Conservation (phyloP, 2,113 vertebrate species). For the Sceloporus tristichus region DNA sequence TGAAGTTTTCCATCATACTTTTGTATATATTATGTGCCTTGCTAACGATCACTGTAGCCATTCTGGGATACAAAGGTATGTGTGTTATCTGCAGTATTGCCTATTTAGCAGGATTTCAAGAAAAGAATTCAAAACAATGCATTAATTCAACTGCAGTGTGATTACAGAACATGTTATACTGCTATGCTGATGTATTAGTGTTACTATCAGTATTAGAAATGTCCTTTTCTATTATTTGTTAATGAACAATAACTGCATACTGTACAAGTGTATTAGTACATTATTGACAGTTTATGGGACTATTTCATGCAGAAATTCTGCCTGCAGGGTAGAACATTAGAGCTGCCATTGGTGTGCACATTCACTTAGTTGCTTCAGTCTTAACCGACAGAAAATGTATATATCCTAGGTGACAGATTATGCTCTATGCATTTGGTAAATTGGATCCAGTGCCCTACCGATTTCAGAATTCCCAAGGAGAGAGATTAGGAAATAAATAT, state of each 20-base stretch:
- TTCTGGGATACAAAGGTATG: conserved; percentile 97
- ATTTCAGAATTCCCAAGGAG: background rate
- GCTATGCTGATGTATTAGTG: background rate
- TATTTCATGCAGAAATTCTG: conserved; percentile 20
- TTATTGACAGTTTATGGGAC: background rate
- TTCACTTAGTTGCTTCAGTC: background rate
- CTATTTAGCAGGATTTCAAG: conserved; percentile 29
- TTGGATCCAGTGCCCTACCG: background rate
- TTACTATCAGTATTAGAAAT: background rate
- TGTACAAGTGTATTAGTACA: background rate
- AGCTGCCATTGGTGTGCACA: background rate
- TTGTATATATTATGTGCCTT: conserved; percentile 93
- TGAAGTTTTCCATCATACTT: conserved; percentile 94
- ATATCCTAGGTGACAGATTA: background rate
- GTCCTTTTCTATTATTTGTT: background rate
- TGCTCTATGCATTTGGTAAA: too few relatives aligned
- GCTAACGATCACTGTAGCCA: conserved; percentile 92
- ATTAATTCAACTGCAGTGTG: conserved; percentile 2
- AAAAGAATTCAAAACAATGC: background rate
- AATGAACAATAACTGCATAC: background rate
- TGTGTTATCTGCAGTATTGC: conserved; percentile 16
- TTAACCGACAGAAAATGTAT: background rate
- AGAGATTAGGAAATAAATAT: background rate
- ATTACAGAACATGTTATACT: background rate
- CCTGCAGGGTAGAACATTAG: background rate